phyloP scores from a whole-genome alignment of 2,113 vertebrate species.

The Uropsilus gracilis region DNA sequence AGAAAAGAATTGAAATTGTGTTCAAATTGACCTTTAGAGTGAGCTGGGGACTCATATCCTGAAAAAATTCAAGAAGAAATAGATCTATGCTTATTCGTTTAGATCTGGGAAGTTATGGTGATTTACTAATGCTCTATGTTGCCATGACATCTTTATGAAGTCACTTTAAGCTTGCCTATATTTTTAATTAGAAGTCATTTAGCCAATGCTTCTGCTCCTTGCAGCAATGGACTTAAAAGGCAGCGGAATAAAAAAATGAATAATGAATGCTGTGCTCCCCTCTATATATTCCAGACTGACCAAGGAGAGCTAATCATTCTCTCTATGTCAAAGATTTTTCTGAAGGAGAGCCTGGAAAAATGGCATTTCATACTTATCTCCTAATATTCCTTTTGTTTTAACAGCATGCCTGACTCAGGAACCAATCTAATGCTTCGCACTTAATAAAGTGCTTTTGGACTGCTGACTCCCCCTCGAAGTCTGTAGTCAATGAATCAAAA shows the following conservation, averaged over 20 bases:
- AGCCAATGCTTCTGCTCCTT: conserved; percentile 40
- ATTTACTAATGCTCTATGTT: conserved; percentile 59
- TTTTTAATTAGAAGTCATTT: conserved; percentile 76
- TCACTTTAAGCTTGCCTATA: conserved; percentile 64
- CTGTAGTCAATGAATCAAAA: background rate
- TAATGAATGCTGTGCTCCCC: background rate
- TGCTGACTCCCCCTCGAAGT: background rate
- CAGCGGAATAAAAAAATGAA: conserved; percentile 63
- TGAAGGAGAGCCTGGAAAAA: background rate
- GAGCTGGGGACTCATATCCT: background rate
- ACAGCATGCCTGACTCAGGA: background rate
- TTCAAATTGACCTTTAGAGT: conserved; percentile 38
- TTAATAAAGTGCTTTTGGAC: background rate
- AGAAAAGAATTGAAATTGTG: conserved; percentile 15
- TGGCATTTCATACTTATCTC: background rate
- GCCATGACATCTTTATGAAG: conserved; percentile 76
- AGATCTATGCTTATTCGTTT: conserved; percentile 32
- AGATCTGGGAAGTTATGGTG: conserved; percentile 11
- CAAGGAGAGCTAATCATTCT: background rate
- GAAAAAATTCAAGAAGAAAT: conserved; percentile 40
- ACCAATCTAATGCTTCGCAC: background rate
- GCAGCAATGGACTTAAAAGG: conserved; percentile 49
- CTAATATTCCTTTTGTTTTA: background rate
- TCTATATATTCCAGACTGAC: background rate
- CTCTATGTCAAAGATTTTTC: background rate